Base-by-base conservation (phyloP, 30 jellyfish, hydroid and myxozoan species). In the Nemopilema nomurai region DNA sequence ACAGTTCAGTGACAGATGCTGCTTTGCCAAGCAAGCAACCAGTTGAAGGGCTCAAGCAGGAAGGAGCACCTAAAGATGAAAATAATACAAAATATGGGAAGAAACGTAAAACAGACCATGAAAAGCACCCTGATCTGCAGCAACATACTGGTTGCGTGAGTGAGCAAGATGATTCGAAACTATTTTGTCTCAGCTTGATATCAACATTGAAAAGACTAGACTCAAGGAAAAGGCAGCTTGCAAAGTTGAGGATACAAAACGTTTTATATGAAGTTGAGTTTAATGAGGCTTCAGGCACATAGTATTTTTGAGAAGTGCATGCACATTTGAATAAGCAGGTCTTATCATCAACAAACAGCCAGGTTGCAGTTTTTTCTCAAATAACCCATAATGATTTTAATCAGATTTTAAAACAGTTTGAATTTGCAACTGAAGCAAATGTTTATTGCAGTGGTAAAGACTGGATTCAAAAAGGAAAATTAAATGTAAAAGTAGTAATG, bases 231-330 rank as follows among this genome's bases (percentile, higher is more conserved):
- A 49, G 90, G 30, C 96, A 87, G 62, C 82, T 79, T 9, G 96
- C 96, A 51, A 87, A 87, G 87, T n/a, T 87, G 24, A 75, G 79
- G 70, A 71, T 87, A 9, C 96, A 87, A 57, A 87, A 79, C 71
- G 75, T 87, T 41, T 82, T 87, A 4, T 87, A 77, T 87, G 96
- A 87, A 32, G 78, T 87, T 23, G 96, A 87, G 57, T 87, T 87
- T 65, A 79, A 74, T 62, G 86, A 62, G 57, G 26, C 79, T 9
- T 62, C 80, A 1, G 86, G 27, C 25, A 30, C 86, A 22, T 52
- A 52, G 65, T 8, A 25, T 7, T 21, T 20, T 20, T 63, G 28
- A 20, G 20, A 13, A 13, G 20, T 52, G 16, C 20, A 13, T 13
- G 20, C 67, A 16, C 67, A 13, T 16, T 20, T 41, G 6, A 41